Base-by-base conservation (phyloP, 92 coral and sea anemone genomes). In the Phenganax stokvisi region DNA sequence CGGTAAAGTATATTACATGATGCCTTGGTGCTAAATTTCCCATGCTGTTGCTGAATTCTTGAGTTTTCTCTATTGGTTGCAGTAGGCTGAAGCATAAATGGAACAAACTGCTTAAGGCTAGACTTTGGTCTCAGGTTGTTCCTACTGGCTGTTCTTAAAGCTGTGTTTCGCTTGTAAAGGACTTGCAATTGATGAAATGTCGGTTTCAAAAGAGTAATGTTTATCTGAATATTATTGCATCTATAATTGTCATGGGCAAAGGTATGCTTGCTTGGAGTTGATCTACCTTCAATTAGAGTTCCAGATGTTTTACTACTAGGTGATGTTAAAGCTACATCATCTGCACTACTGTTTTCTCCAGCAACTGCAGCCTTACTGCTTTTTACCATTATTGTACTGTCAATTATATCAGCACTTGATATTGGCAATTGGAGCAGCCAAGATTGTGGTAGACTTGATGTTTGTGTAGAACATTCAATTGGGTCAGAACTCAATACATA, bases 131-230 rank as follows among this genome's bases (percentile, higher is more conserved):
- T 63, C 30, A 63, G 53, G 54, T 56, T 75, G 52, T 75, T 7
- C 17, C 16, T 6, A 29, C 12, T 75, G 9, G 7, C 47, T 52
- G 61, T 37, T 57, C 62, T 59, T 16, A 57, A 29, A n/a, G 25
- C 15, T 51, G 12, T 63, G 17, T 64, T 79, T 65, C 58, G 68
- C 29, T n/a, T 51, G 83, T 79, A 63, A 25, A 79, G 74, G 17
- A 31, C 62, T 63, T 64, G 83, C 56, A 79, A 69, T 52, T 79
- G 83, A 20, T 20, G 74, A 79, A 79, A 61, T 47, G 83, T 59
- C 63, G 83, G 83, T 56, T 79, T 73, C 7, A 51, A 6, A n/a
- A 3, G 74, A n/a, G 30, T 52, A 11, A 79, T 52, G 8, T 28
- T 37, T 15, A 79, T 73, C 51, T 51, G 6, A 17, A 79, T 17